Conservation (phyloP, 2,888 invertebrate species). For the Acrocyrtus sp. region DNA sequence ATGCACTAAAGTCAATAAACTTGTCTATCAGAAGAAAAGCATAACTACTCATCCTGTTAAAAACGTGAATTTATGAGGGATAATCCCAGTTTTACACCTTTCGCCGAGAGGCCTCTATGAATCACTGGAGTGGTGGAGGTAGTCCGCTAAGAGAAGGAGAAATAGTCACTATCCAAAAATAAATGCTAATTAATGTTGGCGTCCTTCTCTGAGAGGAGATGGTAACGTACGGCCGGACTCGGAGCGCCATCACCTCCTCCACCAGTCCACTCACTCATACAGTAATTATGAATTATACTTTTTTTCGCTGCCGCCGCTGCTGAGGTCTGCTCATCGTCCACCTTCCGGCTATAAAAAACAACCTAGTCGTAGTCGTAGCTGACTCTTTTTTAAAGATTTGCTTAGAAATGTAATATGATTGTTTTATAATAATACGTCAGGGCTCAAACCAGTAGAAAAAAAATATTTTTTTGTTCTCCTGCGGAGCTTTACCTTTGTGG, state of each 20-base stretch:
- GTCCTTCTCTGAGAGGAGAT: conserved; percentile 45
- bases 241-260: conserved; percentile 25
- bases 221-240: no score
- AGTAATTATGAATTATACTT: conserved; percentile 58
- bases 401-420: conserved; percentile 41
- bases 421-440: background rate
- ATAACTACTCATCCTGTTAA: background rate
- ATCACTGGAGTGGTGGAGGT: no score
- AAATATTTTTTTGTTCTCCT: background rate
- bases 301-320: background rate
- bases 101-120: conserved; percentile 42
- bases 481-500: conserved; percentile 2
- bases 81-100: conserved; percentile 8
- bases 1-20: background rate
- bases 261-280: conserved; percentile 8
- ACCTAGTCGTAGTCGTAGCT: background rate
- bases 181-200: conserved; percentile 63
- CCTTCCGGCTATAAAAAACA: conserved; percentile 46
- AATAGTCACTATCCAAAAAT: conserved; percentile 56
- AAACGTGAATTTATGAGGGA: background rate
- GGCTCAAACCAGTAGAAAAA: background rate
- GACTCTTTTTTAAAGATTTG: conserved; percentile 39
- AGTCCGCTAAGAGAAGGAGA: background rate
- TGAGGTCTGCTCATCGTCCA: conserved; percentile 11
- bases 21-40: background rate